These are phyloP conservation scores for Deilephila elpenor DNA, from an alignment of 2,888 invertebrate species.

Conservation along the genomic window DNA sequence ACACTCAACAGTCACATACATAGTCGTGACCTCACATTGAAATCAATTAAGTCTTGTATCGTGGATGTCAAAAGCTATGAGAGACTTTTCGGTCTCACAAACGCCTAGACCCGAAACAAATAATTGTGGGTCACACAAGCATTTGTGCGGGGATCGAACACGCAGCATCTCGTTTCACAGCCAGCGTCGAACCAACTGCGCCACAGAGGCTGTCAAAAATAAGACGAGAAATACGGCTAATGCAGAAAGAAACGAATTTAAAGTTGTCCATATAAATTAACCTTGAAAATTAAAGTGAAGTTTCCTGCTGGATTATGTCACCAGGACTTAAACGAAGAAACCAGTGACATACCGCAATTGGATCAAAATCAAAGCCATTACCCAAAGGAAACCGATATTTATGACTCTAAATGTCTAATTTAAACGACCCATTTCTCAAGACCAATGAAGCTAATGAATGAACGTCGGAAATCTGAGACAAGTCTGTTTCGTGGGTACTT, in stretches of 20 bases:
- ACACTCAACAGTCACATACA: no score
- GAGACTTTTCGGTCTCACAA: no score
- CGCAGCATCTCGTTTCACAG: no score
- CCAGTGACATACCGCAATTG: background rate
- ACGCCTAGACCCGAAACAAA: no score
- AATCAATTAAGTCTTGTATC: no score
- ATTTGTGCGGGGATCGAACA: no score
- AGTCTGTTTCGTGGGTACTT: conserved; percentile 20
- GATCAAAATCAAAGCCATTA: conserved; percentile 12
- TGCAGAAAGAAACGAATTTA: background rate
- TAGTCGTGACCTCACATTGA: no score
- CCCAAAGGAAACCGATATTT: conserved; percentile 29
- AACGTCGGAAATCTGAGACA: conserved; percentile 29
- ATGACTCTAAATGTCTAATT: conserved; percentile 27
- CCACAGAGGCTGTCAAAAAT: no score
- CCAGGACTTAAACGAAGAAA: background rate
- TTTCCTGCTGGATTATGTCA: conserved; percentile 5
- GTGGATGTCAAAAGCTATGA: no score
- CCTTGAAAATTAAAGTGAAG: conserved; percentile 14
- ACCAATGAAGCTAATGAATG: conserved; percentile 23
- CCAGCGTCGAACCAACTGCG: no score
- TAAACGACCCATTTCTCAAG: conserved; percentile 25
- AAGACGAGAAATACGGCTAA: background rate
- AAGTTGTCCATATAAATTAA: background rate
- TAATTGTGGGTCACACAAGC: no score